These are phyloP conservation scores for Linyphia triangularis DNA, from an alignment of 2,888 invertebrate genomes.

Conservation along the genomic window DNA sequence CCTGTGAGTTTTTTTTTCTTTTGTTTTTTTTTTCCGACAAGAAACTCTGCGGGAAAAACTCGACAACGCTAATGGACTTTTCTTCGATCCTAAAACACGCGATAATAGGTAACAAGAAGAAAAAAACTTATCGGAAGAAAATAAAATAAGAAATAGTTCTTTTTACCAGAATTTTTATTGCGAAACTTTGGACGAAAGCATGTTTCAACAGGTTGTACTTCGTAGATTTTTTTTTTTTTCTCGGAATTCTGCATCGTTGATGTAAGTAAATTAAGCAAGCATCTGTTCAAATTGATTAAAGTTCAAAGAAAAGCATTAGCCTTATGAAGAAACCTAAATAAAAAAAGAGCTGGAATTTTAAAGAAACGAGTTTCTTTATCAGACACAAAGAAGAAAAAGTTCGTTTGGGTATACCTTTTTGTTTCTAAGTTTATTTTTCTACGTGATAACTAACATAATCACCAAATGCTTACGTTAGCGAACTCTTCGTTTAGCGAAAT, in stretches of 20 bases:
- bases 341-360: no score
- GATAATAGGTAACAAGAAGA: neutral
- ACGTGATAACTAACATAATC: no score
- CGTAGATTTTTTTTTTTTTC: no score
- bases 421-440: no score
- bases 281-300: neutral
- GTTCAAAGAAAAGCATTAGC: neutral
- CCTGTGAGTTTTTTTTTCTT: neutral
- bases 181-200: neutral
- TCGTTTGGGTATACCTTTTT: no score
- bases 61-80: neutral
- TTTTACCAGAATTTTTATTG: neutral
- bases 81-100: neutral
- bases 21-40: neutral
- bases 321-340: neutral
- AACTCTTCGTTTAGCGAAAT: no score
- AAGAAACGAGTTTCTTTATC: no score
- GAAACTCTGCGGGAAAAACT: neutral
- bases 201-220: neutral
- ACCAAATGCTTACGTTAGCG: no score
- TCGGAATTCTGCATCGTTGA: neutral
- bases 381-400: no score
- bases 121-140: neutral
- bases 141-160: neutral
- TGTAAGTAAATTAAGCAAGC: neutral